Base-by-base conservation (phyloP, 1,140 invertebrate genomes). In the Brachystomella parvula region DNA sequence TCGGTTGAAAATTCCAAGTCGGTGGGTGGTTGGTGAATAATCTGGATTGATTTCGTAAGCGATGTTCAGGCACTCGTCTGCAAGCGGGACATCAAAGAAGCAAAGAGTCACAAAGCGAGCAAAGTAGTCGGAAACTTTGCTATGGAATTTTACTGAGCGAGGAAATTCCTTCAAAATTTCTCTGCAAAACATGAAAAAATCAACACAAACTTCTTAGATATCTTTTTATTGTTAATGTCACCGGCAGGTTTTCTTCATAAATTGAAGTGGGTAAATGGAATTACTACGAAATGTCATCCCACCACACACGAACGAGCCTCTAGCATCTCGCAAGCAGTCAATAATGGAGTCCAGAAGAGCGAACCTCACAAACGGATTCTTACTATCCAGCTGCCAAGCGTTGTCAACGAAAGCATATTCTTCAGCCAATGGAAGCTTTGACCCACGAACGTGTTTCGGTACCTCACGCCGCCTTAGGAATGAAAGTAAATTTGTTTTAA, bases 51-150 rank as follows among this genome's bases (percentile, higher is more conserved):
- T 24, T 3, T 64, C 19, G 44, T 70, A 67, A 15, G 65, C 69
- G 15, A 21, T 26, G 0, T 61, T 2, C 1, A 70, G 32, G 17
- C 58, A 47, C 17, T 47, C 32, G 12, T 57, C 58, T n/a, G 64
- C 39, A 47, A 64, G 64, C 2, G 30, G 17, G 28, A 57, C 30
- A 24, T 70, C 69, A 67, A 70, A 70, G 39, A 66, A 67, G 2
- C 28, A 21, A 44, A 53, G 61, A 1, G 69, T 53, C 1, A 70
- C 65, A 47, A 60, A 67, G 0, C 69, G 61, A 30, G 28, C 31
- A 67, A 67, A 70, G 30, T 67, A 67, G 47, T 70, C 69, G 1
- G 69, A 66, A 19, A 70, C 49, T 6, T 26, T 19, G 24, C 69
- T 67, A 19, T n/a, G 29, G 21, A 70, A 31, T 0, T 31, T 29